Percentiles rank a stretch among this genome's conserved stretches.
phyloP scores from a whole-genome alignment of 2,113 vertebrate species.

The Lasiurus borealis region DNA sequence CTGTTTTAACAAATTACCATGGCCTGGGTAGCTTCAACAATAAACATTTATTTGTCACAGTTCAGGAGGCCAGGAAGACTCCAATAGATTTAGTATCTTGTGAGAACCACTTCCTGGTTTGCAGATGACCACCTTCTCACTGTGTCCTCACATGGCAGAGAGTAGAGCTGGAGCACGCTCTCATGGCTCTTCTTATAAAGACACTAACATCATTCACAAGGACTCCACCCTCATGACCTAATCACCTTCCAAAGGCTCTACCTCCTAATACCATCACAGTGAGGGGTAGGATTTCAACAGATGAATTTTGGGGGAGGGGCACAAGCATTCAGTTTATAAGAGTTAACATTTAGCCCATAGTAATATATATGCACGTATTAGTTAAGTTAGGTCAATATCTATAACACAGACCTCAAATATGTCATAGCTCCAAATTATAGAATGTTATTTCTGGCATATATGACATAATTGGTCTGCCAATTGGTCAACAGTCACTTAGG shows the following conservation, averaged over 20 bases:
- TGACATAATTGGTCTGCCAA: neutral
- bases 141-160: neutral
- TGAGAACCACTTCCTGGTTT: neutral
- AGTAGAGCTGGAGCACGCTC: neutral
- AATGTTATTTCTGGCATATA: neutral
- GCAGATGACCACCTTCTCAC: neutral
- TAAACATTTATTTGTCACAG: neutral
- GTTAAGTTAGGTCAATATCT: neutral
- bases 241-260: neutral
- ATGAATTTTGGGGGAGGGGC: neutral
- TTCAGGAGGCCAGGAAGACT: neutral
- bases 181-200: neutral
- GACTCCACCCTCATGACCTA: neutral
- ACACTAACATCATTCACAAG: neutral
- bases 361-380: neutral
- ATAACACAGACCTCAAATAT: neutral
- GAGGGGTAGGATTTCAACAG: neutral
- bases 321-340: neutral
- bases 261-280: neutral
- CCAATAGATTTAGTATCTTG: neutral
- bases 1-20: neutral
- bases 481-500: neutral
- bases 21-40: neutral
- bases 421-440: neutral
- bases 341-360: neutral